Percentiles rank a stretch among this genome's conserved stretches.
Conservation (phyloP, 2,797 vertebrate species). For the Gobio occitaniae region DNA sequence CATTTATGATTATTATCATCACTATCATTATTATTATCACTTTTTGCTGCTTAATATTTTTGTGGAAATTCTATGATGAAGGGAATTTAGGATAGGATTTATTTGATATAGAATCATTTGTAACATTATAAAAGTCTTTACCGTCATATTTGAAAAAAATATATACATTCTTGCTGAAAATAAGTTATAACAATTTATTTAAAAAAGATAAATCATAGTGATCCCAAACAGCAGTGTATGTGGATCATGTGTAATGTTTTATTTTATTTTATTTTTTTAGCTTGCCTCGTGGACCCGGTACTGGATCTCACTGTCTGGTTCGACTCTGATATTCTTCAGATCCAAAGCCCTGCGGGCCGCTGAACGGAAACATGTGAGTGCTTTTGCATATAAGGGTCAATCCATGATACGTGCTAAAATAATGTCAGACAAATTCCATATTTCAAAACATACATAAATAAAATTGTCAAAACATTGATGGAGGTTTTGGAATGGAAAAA, state of each 20-base stretch:
- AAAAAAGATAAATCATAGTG: too few relatives aligned
- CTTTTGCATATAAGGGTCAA: not conserved
- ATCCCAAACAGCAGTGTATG: not conserved
- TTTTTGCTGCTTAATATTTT: not conserved
- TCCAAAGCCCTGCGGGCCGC: slow-evolving; percentile 91
- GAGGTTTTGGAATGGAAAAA: not conserved
- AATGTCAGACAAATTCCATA: not conserved
- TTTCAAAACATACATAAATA: not conserved
- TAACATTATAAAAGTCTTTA: not conserved
- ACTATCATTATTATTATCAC: too few relatives aligned
- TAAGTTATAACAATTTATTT: not conserved
- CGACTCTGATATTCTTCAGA: slow-evolving; percentile 88
- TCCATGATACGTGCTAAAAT: not conserved
- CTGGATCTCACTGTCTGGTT: slow-evolving; percentile 91
- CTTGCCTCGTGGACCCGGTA: slow-evolving; percentile 93
- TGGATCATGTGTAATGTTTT: not conserved
- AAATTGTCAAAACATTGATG: not conserved
- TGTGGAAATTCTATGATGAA: not conserved
- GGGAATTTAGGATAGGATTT: not conserved
- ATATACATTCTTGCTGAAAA: not conserved
- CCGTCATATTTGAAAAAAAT: not conserved
- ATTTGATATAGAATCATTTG: not conserved
- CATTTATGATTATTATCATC: not conserved
- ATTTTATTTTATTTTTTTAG: slow-evolving; percentile 69
- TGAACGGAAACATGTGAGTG: slow-evolving; percentile 91